Evolutionary conservation across 2,113 vertebrate genomes (phyloP).

Genomic region (Beaufortia kweichowensis): DNA sequence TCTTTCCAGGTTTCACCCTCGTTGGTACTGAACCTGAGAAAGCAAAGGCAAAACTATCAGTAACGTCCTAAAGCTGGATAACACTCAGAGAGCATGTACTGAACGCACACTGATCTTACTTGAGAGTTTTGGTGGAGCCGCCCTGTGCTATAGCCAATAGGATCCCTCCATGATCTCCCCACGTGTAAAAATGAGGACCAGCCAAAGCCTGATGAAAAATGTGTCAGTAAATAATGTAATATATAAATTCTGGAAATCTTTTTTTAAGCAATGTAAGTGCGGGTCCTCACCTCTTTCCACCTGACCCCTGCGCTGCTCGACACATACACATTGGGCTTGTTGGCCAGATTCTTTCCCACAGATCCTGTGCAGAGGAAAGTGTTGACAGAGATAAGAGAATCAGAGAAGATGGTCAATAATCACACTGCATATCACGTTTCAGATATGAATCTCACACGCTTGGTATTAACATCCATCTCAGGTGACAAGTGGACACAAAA

Average conservation of each 20-base stretch:
- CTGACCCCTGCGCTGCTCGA: conserved; percentile 91
- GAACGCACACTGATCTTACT: conserved; percentile 66
- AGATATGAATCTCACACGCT: background rate
- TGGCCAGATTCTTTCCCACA: conserved; percentile 87
- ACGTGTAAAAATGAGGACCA: conserved; percentile 94
- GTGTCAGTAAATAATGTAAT: background rate
- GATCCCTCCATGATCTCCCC: conserved; percentile 96
- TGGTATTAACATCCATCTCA: background rate
- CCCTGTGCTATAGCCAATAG: conserved; percentile 91
- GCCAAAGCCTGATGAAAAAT: conserved; percentile 79
- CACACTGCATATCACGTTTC: conserved; percentile 1
- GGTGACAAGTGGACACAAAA: background rate
- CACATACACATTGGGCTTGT: conserved; percentile 93
- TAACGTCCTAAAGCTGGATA: background rate
- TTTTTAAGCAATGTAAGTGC: background rate
- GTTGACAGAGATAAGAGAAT: conserved; percentile 16
- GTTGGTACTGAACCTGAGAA: conserved; percentile 89
- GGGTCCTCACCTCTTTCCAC: conserved; percentile 89
- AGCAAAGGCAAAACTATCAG: background rate
- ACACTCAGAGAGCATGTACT: background rate
- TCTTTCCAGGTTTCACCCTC: conserved; percentile 95
- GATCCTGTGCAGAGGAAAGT: conserved; percentile 76
- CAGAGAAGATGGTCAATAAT: background rate
- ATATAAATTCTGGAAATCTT: background rate
- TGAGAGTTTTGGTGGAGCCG: conserved; percentile 84